These are phyloP conservation scores for Drosophila miranda DNA, from an alignment of 1,140 invertebrate genomes.

Conservation along the genomic window DNA sequence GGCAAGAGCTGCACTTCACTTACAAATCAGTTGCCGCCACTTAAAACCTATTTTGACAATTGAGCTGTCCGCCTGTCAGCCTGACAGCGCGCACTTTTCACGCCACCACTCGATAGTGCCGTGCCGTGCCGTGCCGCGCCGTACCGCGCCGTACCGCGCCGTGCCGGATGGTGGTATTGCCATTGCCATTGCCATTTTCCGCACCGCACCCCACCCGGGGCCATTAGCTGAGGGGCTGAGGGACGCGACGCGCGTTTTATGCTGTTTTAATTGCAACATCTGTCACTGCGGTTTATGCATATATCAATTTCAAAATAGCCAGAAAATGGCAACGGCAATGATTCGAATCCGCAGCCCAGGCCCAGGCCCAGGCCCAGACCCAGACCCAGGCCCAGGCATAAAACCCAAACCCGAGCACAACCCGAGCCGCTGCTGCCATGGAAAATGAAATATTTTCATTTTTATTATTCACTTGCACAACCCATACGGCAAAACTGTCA, in stretches of 20 bases:
- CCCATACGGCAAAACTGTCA: conserved; percentile 66
- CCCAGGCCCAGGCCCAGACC: conserved; percentile 26
- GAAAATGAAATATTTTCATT: conserved; percentile 79
- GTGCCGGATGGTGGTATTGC: not conserved
- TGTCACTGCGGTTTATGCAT: conserved; percentile 82
- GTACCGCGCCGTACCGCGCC: too few species aligned
- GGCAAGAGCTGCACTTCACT: conserved; percentile 46
- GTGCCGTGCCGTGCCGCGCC: not conserved
- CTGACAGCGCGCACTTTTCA: conserved; percentile 71
- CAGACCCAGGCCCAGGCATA: conserved; percentile 23
- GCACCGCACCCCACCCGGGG: conserved; percentile 14
- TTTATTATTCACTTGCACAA: conserved; percentile 65
- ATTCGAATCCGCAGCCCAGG: conserved; percentile 19
- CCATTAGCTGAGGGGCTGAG: conserved; percentile 41
- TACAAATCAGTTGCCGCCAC: conserved; percentile 71
- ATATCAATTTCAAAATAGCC: conserved; percentile 80
- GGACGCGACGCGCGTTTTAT: conserved; percentile 61
- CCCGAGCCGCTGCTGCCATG: conserved; percentile 25
- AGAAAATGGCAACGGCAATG: conserved; percentile 61
- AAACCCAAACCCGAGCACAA: conserved; percentile 25
- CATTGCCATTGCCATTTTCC: conserved; percentile 13
- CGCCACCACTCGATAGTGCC: conserved; percentile 35
- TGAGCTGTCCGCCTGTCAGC: conserved; percentile 74
- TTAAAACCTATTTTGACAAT: conserved; percentile 82
- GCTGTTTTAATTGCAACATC: conserved; percentile 82